A percentile compares a stretch with the other conserved stretches of the same genome.
phyloP scores from a whole-genome alignment of 2,113 vertebrate species.

The Narcine bancroftii region DNA sequence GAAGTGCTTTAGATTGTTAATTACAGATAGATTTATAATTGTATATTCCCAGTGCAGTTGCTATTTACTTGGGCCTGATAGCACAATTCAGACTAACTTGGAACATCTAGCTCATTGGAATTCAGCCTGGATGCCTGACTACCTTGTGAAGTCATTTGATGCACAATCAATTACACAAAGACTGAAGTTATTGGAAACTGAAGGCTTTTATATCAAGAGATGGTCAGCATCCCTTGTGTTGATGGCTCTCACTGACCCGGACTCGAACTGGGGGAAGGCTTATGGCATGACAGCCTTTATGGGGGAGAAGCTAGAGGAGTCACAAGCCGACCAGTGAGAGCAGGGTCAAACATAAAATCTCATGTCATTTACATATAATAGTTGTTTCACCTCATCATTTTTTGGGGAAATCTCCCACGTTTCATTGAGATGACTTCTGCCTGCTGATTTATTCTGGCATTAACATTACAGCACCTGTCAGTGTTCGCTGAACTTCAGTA shows the following conservation, averaged over 20 bases:
- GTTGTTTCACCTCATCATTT: too few relatives aligned
- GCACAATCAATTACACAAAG: too few relatives aligned
- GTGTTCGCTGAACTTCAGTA: background rate
- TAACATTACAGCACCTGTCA: background rate
- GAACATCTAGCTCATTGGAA: background rate
- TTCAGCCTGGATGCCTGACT: background rate
- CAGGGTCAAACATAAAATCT: too few relatives aligned
- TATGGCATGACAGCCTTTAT: too few relatives aligned
- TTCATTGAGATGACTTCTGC: background rate
- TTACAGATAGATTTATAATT: constrained; percentile 19
- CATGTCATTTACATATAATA: too few relatives aligned
- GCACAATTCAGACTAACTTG: background rate
- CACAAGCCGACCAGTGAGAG: too few relatives aligned
- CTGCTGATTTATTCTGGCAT: background rate
- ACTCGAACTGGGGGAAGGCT: too few relatives aligned
- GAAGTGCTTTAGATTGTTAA: background rate
- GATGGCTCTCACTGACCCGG: too few relatives aligned
- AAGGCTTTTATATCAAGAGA: too few relatives aligned
- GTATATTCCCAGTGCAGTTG: background rate
- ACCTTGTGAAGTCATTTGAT: background rate
- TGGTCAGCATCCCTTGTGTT: too few relatives aligned
- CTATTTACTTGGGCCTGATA: background rate
- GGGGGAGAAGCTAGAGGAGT: too few relatives aligned
- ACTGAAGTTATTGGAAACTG: too few relatives aligned
- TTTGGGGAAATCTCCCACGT: background rate